phyloP scores from a whole-genome alignment of 2,888 invertebrate species.

The Drosophila algonquin region DNA sequence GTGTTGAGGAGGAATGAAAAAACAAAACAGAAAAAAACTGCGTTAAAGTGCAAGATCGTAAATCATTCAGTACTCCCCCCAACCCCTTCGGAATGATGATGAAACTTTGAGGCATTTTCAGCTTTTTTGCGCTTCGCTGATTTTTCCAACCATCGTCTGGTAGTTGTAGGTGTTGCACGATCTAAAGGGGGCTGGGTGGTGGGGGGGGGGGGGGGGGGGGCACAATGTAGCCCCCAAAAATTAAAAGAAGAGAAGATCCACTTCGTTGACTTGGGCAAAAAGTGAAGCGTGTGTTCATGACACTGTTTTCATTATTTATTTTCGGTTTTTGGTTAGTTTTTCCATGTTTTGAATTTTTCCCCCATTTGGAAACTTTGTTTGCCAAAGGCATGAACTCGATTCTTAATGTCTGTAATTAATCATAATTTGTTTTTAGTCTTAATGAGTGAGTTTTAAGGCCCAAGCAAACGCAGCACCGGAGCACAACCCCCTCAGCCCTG shows the following conservation, averaged over 20 bases:
- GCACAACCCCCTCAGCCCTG: neutral
- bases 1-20: constrained; percentile 2
- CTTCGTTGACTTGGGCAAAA: constrained; percentile 62
- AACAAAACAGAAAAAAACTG: constrained; percentile 48
- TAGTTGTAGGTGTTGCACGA: constrained; percentile 64
- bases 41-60: constrained; percentile 60
- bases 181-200: neutral
- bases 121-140: constrained; percentile 81
- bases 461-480: neutral
- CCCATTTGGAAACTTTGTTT: constrained; percentile 61
- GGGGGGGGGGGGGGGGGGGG: constrained; percentile 7
- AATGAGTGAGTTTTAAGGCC: constrained; percentile 51
- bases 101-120: constrained; percentile 78
- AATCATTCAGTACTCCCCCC: constrained; percentile 50
- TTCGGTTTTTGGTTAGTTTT: constrained; percentile 32
- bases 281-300: constrained; percentile 70
- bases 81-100: constrained; percentile 57
- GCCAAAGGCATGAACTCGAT: constrained; percentile 70
- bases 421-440: constrained; percentile 72
- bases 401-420: constrained; percentile 74
- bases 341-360: constrained; percentile 38
- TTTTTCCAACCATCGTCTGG: constrained; percentile 16
- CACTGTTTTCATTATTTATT: constrained; percentile 64
- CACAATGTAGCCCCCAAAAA: constrained; percentile 53
- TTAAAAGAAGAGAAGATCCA: constrained; percentile 70